Base-by-base conservation (phyloP, 2,797 vertebrate species). In the Sphaeramia orbicularis region DNA sequence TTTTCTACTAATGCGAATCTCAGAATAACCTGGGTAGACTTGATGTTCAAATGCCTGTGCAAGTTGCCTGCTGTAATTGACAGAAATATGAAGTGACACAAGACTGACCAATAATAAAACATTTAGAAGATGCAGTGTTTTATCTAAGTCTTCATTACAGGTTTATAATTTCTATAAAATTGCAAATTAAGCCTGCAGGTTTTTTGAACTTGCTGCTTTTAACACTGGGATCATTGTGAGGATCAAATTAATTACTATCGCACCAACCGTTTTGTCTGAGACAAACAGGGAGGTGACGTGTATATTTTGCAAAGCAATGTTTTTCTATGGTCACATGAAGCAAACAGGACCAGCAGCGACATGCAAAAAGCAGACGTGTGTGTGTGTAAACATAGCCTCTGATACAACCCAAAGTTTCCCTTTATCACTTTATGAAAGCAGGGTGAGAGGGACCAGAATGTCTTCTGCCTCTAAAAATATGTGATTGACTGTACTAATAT, bases 401-500 rank as follows among this genome's bases (percentile, higher is more conserved):
- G 80, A 76, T 75, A 76, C 66, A 71, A 80, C 62, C 44, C 50
- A 63, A 59, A 62, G 73, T 67, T 84, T 86, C 56, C 63, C 59
- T 68, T 76, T 75, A 69, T 71, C 74, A 30, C 37, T 66, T 77
- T 58, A 74, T 68, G 69, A 77, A 86, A 81, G 72, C 70, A 58
- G 75, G 71, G 62, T 76, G 67, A 66, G 70, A 81, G 60, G 65
- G 80, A 78, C 83, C 74, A 84, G 78, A 87, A 89, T 76, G 78
- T 87, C 63, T 77, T 86, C 78, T 87, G 86, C 85, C 85, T 87
- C 83, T 75, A 72, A 68, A 86, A 77, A 80, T 76, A 72, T 77
- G 76, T 92, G 89, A 89, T 78, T 89, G 84, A 92, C 91, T 93
- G 86, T 94, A 89, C 89, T 93, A 90, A 92, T 94, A 91, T 88